phyloP scores from a whole-genome alignment of 2,113 vertebrate genomes.

The Haplotaxodon microlepis region DNA sequence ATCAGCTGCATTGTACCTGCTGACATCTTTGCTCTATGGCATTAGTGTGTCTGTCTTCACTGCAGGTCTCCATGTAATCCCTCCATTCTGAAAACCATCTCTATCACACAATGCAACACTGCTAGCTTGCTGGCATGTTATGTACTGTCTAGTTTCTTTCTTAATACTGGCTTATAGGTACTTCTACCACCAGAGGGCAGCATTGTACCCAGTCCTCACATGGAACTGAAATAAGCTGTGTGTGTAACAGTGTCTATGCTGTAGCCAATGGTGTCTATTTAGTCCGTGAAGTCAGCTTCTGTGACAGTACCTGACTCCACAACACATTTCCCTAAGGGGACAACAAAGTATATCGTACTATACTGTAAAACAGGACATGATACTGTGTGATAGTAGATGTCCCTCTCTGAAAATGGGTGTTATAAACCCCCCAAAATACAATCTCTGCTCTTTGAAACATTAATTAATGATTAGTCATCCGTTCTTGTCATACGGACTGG shows the following conservation, averaged over 20 bases:
- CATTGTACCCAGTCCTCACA: neutral
- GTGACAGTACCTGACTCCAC: neutral
- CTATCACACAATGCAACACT: neutral
- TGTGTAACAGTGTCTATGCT: neutral
- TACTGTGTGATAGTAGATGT: neutral
- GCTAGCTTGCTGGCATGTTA: neutral
- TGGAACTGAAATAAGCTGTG: accelerated
- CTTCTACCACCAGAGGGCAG: neutral
- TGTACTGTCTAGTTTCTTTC: accelerated
- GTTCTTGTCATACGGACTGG: neutral
- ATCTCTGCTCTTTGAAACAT: neutral
- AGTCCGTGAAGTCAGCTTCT: neutral
- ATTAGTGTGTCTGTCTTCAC: neutral
- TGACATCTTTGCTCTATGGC: neutral
- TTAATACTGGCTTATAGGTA: accelerated
- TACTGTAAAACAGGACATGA: neutral
- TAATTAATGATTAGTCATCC: neutral
- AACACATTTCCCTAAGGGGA: neutral
- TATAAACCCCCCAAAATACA: neutral
- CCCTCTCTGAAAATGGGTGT: neutral
- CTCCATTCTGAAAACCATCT: neutral
- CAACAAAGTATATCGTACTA: neutral
- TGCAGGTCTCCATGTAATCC: neutral
- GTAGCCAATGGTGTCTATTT: neutral
- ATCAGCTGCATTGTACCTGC: neutral